A percentile compares a stretch with the other conserved stretches of the same genome.
phyloP scores from a whole-genome alignment of 2,888 invertebrate species.

The Papilio demoleus region DNA sequence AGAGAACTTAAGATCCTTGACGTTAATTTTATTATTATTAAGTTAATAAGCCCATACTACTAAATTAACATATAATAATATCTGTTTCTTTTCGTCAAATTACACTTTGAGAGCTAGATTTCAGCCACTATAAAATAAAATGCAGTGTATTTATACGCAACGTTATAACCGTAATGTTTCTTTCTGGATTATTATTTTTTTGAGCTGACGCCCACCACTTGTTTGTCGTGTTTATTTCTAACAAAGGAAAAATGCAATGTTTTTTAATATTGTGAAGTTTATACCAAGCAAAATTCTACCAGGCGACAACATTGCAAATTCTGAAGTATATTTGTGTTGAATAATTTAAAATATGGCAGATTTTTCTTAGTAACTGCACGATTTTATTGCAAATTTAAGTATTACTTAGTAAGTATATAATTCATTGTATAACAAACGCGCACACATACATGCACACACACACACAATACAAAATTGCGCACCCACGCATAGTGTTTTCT shows the following conservation, averaged over 20 bases:
- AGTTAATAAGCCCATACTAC: not conserved
- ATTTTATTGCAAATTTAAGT: not conserved
- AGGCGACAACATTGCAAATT: constrained; percentile 7
- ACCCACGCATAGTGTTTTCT: too few species aligned
- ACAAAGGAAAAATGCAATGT: constrained; percentile 20
- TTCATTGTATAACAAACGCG: too few species aligned
- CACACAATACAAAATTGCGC: too few species aligned
- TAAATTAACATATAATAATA: not conserved
- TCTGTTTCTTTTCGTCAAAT: too few species aligned
- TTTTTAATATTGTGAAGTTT: constrained; percentile 21
- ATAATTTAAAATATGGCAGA: not conserved
- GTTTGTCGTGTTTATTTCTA: constrained; percentile 19
- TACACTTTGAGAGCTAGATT: not conserved
- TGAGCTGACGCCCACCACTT: constrained; percentile 18
- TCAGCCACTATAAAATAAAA: not conserved
- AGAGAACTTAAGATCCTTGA: too few species aligned
- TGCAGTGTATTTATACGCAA: not conserved
- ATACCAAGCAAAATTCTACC: constrained; percentile 18
- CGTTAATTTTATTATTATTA: too few species aligned
- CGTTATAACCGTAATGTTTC: constrained; percentile 10
- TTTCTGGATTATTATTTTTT: constrained; percentile 18
- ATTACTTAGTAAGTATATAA: too few species aligned
- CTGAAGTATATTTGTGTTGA: not conserved
- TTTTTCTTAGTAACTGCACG: not conserved
- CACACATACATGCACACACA: too few species aligned